Percentiles rank a stretch among this genome's conserved stretches.
Evolutionary conservation across 2,113 vertebrate genomes (phyloP).

Genomic region (Argyrosomus japonicus): DNA sequence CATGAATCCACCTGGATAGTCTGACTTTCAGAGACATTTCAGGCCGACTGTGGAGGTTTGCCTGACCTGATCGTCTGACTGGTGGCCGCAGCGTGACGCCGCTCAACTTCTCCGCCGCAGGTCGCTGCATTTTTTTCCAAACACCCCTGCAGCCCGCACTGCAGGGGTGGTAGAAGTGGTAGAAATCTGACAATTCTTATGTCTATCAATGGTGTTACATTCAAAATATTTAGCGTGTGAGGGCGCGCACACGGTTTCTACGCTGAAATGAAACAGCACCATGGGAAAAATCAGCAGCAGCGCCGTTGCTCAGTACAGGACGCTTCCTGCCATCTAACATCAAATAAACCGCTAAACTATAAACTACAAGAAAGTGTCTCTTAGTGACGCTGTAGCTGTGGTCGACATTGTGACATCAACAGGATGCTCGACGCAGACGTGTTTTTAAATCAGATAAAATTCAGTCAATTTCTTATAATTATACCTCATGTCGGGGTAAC

Average conservation of each 20-base stretch:
- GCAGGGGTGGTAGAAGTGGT: neutral
- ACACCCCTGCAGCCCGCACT: no score
- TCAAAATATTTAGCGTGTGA: neutral
- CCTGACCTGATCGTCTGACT: no score
- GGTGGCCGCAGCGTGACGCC: no score
- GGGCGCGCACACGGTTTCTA: neutral
- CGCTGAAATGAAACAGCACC: neutral
- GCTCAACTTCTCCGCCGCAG: no score
- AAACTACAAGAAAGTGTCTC: neutral
- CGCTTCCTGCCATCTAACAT: constrained; percentile 54
- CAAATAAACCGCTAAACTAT: constrained; percentile 19
- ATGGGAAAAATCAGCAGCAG: neutral
- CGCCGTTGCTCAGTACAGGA: neutral
- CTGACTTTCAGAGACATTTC: no score
- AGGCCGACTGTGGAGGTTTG: no score
- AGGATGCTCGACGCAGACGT: constrained; percentile 12
- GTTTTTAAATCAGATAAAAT: neutral
- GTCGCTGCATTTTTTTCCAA: no score
- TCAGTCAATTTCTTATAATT: neutral
- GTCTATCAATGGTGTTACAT: neutral
- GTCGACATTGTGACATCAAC: constrained; percentile 22
- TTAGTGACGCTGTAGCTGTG: constrained; percentile 5
- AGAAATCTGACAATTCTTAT: neutral
- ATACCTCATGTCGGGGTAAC: neutral
- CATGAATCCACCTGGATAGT: no score